These are phyloP conservation scores for Philopotamus ludificatus DNA, from an alignment of 1,140 invertebrate genomes.

Conservation along the genomic window DNA sequence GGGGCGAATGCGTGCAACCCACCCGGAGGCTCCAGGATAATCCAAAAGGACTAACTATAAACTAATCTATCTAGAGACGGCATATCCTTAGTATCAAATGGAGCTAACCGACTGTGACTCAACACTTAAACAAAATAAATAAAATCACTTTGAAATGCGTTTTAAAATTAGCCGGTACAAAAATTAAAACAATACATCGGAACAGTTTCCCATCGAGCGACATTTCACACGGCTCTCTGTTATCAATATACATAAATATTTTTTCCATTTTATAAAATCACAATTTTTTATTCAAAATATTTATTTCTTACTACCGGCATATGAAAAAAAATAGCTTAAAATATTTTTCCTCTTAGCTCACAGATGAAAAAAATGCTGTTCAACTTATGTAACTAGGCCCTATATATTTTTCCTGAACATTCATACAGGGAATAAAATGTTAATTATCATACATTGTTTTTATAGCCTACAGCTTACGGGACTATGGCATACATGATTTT, in stretches of 20 bases:
- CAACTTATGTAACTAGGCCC: slow-evolving; percentile 35
- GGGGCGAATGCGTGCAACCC: background rate
- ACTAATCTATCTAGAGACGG: slow-evolving; percentile 41
- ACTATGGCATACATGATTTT: slow-evolving; percentile 41
- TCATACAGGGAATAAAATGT: slow-evolving; percentile 37
- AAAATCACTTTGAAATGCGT: background rate
- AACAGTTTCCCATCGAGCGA: background rate
- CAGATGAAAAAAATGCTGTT: slow-evolving; percentile 37
- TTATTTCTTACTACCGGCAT: background rate
- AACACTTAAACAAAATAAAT: background rate
- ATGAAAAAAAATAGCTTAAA: background rate
- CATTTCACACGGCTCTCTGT: too few relatives aligned
- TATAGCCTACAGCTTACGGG: slow-evolving; percentile 38
- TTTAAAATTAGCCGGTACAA: slow-evolving; percentile 9
- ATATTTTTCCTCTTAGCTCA: background rate
- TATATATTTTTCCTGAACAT: slow-evolving; percentile 33
- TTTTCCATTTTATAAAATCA: background rate
- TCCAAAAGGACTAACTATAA: slow-evolving; percentile 35
- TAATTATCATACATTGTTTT: slow-evolving; percentile 39
- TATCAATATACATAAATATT: too few relatives aligned
- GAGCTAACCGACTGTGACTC: slow-evolving; percentile 32
- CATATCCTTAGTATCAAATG: slow-evolving; percentile 34
- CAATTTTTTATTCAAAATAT: background rate
- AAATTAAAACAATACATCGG: slow-evolving; percentile 11
- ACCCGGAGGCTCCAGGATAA: slow-evolving; percentile 8